Percentiles rank a stretch among this genome's conserved stretches.
Conservation (phyloP, 2,113 vertebrate genomes). For the Stomatorhinus ivindoensis region DNA sequence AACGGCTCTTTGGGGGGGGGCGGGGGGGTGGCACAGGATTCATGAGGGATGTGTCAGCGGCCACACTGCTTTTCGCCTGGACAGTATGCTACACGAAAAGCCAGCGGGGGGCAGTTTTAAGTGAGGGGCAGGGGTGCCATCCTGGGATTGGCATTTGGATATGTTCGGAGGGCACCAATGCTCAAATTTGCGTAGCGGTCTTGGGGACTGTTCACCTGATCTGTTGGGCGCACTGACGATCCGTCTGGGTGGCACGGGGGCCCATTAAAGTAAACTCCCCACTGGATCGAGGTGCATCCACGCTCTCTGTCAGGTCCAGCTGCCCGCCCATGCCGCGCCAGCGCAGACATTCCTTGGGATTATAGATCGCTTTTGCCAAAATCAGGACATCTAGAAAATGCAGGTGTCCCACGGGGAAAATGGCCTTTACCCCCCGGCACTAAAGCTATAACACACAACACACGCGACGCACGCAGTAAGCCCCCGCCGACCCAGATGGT, state of each 20-base stretch:
- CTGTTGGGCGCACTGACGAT: neutral
- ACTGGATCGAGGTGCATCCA: conserved; percentile 19
- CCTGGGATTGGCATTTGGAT: neutral
- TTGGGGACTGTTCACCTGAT: neutral
- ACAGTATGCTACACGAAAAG: neutral
- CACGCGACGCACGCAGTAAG: neutral
- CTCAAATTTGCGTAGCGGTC: neutral
- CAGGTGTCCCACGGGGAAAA: conserved; percentile 16
- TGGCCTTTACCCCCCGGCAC: neutral
- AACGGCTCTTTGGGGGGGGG: neutral
- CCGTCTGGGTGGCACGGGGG: neutral
- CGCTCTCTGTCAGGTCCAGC: conserved; percentile 23
- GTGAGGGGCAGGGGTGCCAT: neutral
- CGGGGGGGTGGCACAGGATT: neutral
- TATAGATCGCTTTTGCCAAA: conserved; percentile 45
- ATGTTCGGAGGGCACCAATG: neutral
- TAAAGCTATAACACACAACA: neutral
- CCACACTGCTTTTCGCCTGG: neutral
- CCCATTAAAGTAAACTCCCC: conserved; percentile 26
- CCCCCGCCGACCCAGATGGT: neutral
- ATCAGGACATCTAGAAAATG: conserved; percentile 42
- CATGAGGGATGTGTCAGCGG: neutral
- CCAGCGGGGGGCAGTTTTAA: neutral
- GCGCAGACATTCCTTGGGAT: conserved; percentile 29
- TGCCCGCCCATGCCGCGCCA: conserved; percentile 16